A percentile compares a stretch with the other conserved stretches of the same genome.
Conservation (phyloP, 2,797 vertebrate genomes). For the Champsocephalus gunnari region DNA sequence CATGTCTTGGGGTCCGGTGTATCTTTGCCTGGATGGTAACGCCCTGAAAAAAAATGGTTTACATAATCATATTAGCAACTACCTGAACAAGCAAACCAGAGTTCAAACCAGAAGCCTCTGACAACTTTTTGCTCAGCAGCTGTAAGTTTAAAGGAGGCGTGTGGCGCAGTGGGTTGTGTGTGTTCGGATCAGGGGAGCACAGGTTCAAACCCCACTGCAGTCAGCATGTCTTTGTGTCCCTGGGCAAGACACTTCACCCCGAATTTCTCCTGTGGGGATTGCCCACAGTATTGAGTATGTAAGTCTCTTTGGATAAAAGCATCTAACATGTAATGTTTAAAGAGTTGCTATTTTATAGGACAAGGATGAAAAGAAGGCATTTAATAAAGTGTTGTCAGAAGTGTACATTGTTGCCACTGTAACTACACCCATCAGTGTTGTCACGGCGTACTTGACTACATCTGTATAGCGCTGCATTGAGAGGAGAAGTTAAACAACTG, state of each 20-base stretch:
- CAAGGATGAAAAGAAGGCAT: background rate
- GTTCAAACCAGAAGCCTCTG: background rate
- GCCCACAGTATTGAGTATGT: no score
- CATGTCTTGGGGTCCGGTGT: slow-evolving; percentile 88
- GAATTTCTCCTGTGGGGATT: no score
- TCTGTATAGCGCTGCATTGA: background rate
- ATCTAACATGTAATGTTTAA: background rate
- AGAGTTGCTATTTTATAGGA: background rate
- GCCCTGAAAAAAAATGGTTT: slow-evolving; percentile 64
- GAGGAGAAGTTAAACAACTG: background rate
- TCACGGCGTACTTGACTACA: background rate
- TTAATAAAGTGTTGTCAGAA: background rate
- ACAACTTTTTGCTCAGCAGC: background rate
- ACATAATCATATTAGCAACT: background rate
- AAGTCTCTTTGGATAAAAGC: no score
- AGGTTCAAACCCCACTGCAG: no score
- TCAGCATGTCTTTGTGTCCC: no score
- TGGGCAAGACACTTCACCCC: no score
- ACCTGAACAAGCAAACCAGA: background rate
- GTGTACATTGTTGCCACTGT: background rate
- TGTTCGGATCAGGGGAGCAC: no score
- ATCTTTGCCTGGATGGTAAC: slow-evolving; percentile 83
- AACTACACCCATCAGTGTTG: background rate
- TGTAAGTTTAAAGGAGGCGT: no score
- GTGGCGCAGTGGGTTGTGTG: no score